These are phyloP conservation scores for Lepus townsendii DNA, from an alignment of 2,797 vertebrate genomes.

Conservation along the genomic window DNA sequence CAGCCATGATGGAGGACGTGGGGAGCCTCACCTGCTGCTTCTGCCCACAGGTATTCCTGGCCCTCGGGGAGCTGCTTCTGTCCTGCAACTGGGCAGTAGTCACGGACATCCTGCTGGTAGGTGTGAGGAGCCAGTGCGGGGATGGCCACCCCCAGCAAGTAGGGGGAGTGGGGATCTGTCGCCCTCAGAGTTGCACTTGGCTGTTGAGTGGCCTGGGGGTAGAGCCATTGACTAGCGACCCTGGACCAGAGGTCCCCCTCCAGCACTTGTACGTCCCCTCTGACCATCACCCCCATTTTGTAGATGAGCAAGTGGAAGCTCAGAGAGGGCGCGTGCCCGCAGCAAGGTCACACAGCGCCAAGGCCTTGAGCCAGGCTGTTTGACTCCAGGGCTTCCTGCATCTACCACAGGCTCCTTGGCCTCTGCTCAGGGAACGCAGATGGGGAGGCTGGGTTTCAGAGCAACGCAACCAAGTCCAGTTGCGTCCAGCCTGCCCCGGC, in stretches of 20 bases:
- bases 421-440: neutral
- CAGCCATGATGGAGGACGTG: neutral
- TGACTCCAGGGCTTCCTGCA: neutral
- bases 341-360: neutral
- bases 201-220: neutral
- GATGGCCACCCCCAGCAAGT: neutral
- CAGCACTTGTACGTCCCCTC: neutral
- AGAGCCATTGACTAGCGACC: neutral
- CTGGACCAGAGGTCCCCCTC: neutral
- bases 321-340: conserved; percentile 9
- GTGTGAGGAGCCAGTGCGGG: conserved; percentile 53
- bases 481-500: neutral
- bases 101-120: conserved; percentile 96
- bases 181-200: neutral
- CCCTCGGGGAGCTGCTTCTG: conserved; percentile 92
- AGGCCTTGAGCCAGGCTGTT: neutral
- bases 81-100: conserved; percentile 95
- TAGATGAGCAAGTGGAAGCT: conserved; percentile 1
- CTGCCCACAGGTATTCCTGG: conserved; percentile 92
- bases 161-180: neutral
- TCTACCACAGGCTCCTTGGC: neutral
- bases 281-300: conserved; percentile 9
- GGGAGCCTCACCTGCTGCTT: neutral
- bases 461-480: neutral
- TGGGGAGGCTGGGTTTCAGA: neutral